Evolutionary conservation across 2,888 invertebrate species (phyloP).

Genomic region (Neuroscelio doddi): DNA sequence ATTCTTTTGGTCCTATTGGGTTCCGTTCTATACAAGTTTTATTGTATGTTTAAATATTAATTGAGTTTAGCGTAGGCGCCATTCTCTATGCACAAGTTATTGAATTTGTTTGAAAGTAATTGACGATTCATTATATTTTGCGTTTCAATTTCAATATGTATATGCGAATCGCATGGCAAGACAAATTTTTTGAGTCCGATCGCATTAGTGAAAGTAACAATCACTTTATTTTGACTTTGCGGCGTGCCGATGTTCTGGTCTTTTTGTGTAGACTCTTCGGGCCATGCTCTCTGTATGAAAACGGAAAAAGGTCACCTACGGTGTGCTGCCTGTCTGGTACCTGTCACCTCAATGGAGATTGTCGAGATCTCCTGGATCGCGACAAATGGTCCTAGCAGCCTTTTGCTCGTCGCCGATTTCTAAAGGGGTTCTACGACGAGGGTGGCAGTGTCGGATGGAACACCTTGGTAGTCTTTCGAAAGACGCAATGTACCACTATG

Average conservation of each 20-base stretch:
- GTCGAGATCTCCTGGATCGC: constrained; percentile 55
- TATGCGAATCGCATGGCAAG: too few species aligned
- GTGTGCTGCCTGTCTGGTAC: constrained; percentile 53
- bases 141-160: too few species aligned
- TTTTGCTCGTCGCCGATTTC: constrained; percentile 64
- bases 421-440: constrained; percentile 52
- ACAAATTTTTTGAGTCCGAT: constrained; percentile 17
- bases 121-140: too few species aligned
- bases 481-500: constrained; percentile 31
- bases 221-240: constrained; percentile 69
- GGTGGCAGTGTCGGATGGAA: constrained; percentile 13
- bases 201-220: constrained; percentile 59
- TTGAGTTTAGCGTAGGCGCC: too few species aligned
- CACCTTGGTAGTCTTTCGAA: constrained; percentile 3
- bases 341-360: constrained; percentile 54
- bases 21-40: too few species aligned
- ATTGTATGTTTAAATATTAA: too few species aligned
- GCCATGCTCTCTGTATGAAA: constrained; percentile 42
- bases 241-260: constrained; percentile 48
- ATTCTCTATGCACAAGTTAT: too few species aligned
- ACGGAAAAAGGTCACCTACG: constrained; percentile 51
- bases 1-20: too few species aligned
- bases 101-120: too few species aligned
- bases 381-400: constrained; percentile 60
- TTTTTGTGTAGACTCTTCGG: constrained; percentile 40